These are phyloP conservation scores for Sycophila texana DNA, from an alignment of 2,888 invertebrate genomes.

Conservation along the genomic window DNA sequence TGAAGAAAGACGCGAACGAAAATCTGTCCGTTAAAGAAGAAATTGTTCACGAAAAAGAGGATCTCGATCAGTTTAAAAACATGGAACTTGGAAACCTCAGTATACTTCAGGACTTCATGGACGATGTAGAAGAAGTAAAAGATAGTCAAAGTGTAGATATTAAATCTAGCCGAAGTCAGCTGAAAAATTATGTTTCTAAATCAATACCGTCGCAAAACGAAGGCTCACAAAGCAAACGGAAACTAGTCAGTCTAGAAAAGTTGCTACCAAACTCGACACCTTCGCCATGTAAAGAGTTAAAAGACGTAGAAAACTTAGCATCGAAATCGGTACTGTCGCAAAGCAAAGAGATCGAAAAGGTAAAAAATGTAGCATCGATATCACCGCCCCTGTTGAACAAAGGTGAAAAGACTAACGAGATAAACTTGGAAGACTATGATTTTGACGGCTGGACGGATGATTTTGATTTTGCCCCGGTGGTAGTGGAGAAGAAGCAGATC, in stretches of 20 bases:
- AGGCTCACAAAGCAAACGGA: neutral
- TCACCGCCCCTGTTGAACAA: neutral
- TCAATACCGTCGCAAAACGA: neutral
- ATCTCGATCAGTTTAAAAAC: neutral
- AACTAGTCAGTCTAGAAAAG: neutral
- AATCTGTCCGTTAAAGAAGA: too few relatives aligned
- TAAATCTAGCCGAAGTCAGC: too few relatives aligned
- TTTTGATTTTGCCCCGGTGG: conserved; percentile 47
- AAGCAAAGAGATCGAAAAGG: neutral
- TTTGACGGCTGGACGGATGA: conserved; percentile 64
- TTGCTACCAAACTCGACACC: neutral
- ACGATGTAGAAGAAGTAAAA: too few relatives aligned
- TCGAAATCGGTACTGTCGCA: too few relatives aligned
- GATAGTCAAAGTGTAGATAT: too few relatives aligned
- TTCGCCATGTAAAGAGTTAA: neutral
- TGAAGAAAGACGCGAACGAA: neutral
- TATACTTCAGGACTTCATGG: neutral
- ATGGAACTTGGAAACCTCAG: neutral
- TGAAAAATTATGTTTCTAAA: too few relatives aligned
- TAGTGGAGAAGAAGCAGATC: neutral
- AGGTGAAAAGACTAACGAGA: neutral
- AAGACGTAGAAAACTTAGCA: neutral
- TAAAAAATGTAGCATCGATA: neutral
- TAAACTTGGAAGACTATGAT: neutral
- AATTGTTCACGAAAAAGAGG: neutral